These are phyloP conservation scores for Dicerorhinus sumatrensis DNA, from an alignment of 2,113 vertebrate genomes.

Conservation along the genomic window DNA sequence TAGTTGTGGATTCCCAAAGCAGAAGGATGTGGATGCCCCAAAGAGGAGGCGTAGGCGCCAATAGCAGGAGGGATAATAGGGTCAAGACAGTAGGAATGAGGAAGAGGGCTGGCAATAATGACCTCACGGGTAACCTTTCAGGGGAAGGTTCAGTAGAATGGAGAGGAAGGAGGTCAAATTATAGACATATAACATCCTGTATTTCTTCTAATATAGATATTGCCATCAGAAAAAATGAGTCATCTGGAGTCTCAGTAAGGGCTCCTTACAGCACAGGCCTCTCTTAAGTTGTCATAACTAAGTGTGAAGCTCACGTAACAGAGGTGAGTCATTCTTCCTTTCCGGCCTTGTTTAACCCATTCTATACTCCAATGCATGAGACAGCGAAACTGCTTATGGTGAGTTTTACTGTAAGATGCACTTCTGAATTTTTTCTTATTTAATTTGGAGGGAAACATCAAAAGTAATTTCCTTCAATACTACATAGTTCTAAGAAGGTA, in stretches of 20 bases:
- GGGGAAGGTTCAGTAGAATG: conserved; percentile 46
- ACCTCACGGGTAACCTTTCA: background rate
- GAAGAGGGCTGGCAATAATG: background rate
- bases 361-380: background rate
- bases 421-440: background rate
- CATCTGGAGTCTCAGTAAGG: background rate
- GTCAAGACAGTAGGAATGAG: conserved; percentile 10
- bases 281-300: background rate
- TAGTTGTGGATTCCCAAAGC: background rate
- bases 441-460: background rate
- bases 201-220: background rate
- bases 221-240: background rate
- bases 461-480: background rate
- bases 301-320: background rate
- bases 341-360: background rate
- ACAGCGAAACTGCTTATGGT: background rate
- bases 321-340: background rate
- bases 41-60: background rate
- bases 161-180: background rate
- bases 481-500: background rate
- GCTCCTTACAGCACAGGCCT: background rate
- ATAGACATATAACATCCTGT: background rate
- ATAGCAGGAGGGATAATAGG: background rate
- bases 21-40: background rate
- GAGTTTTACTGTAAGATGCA: background rate